Percentiles rank a stretch among this genome's conserved stretches.
Evolutionary conservation across 2,113 vertebrate species (phyloP).

Genomic region (Oncorhynchus nerka): DNA sequence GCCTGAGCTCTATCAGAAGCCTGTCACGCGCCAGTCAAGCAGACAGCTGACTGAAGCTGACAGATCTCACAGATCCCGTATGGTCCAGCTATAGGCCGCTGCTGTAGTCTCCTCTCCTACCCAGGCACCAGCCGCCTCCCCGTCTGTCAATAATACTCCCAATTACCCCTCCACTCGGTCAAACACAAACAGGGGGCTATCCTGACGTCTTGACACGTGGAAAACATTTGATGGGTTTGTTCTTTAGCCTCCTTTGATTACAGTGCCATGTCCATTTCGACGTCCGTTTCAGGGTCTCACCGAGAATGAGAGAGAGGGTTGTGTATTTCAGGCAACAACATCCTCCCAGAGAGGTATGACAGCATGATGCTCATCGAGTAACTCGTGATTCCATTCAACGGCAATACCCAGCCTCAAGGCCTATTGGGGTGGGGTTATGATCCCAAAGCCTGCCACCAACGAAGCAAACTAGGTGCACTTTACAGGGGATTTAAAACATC

Average conservation of each 20-base stretch:
- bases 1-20: slow-evolving; percentile 67
- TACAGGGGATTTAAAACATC: background rate
- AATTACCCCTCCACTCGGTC: slow-evolving; percentile 21
- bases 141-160: slow-evolving; percentile 59
- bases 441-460: slow-evolving; percentile 27
- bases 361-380: slow-evolving; percentile 1
- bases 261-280: slow-evolving; percentile 64
- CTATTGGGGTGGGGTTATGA: slow-evolving; percentile 38
- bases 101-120: background rate
- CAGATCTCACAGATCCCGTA: slow-evolving; percentile 34
- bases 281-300: background rate
- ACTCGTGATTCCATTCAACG: background rate
- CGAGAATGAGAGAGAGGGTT: background rate
- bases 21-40: slow-evolving; percentile 63
- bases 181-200: slow-evolving; percentile 60
- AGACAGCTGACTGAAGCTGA: slow-evolving; percentile 60
- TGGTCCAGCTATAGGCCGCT: background rate
- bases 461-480: slow-evolving; percentile 3
- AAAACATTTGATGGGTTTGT: slow-evolving; percentile 54
- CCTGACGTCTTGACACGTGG: slow-evolving; percentile 54
- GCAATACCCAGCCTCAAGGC: slow-evolving; percentile 42
- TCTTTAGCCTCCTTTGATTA: slow-evolving; percentile 65
- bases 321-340: background rate
- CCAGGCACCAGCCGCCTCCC: slow-evolving; percentile 40
- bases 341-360: background rate